A percentile compares a stretch with the other conserved stretches of the same genome.
These are phyloP conservation scores for Drosophila demipolita DNA, from an alignment of 2,888 invertebrate species.

Conservation along the genomic window DNA sequence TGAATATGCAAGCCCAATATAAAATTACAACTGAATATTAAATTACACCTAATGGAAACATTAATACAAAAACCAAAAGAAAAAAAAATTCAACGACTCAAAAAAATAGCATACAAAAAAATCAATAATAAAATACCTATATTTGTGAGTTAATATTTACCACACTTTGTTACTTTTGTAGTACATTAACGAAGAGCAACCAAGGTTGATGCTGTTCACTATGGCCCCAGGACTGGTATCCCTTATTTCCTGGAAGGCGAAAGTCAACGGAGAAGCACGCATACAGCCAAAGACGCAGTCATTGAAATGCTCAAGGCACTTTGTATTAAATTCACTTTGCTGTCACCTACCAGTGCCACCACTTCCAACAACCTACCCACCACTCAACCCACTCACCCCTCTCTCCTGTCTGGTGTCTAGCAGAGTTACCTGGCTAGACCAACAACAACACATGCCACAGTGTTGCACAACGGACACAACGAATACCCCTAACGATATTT, in stretches of 20 bases:
- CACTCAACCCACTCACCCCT: background rate
- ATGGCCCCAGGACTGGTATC: constrained; percentile 7
- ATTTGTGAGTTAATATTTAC: background rate
- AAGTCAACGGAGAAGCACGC: constrained; percentile 17
- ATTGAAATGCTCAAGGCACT: constrained; percentile 68
- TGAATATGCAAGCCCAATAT: background rate
- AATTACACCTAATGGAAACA: background rate
- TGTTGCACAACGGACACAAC: constrained; percentile 18
- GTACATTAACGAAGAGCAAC: background rate
- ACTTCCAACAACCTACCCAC: too few species aligned
- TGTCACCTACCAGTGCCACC: constrained; percentile 53
- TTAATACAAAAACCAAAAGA: background rate
- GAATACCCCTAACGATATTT: constrained; percentile 12
- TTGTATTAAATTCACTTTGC: constrained; percentile 73
- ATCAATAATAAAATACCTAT: background rate
- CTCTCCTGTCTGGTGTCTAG: constrained; percentile 6
- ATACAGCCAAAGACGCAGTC: constrained; percentile 22
- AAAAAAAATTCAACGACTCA: background rate
- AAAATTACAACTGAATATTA: background rate
- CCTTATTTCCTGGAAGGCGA: constrained; percentile 26
- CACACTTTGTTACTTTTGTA: background rate
- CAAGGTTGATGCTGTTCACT: background rate
- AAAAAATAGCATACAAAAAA: background rate
- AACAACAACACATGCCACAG: constrained; percentile 29
- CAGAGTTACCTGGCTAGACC: constrained; percentile 36